phyloP scores from a whole-genome alignment of 2,113 vertebrate species.

The Pygoscelis adeliae region DNA sequence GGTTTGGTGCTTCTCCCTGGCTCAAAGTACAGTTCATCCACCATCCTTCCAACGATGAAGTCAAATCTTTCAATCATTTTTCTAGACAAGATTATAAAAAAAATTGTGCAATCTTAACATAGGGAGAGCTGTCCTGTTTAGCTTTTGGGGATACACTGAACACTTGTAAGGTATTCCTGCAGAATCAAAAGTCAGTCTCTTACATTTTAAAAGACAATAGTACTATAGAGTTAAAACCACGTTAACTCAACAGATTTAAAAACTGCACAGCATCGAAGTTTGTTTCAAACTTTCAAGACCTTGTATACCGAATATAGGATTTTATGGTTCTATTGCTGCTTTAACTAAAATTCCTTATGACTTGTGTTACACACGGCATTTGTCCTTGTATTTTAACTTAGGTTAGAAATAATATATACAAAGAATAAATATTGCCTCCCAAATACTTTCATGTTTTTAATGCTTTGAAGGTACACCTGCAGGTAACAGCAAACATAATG shows the following conservation, averaged over 20 bases:
- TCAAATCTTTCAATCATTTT: not conserved
- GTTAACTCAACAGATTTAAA: not conserved
- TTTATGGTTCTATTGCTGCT: not conserved
- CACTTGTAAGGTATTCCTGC: not conserved
- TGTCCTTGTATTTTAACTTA: not conserved
- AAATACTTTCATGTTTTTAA: not conserved
- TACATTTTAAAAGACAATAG: not conserved
- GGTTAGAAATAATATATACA: not conserved
- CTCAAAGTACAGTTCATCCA: not conserved
- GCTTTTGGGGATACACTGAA: not conserved
- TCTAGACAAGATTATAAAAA: not conserved
- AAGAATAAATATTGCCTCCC: not conserved
- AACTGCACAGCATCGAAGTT: not conserved
- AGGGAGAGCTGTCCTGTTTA: not conserved
- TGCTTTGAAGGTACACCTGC: not conserved
- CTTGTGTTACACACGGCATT: not conserved
- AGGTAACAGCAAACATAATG: not conserved
- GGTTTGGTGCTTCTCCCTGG: not conserved
- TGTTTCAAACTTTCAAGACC: not conserved
- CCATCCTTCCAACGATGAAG: not conserved
- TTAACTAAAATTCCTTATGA: not conserved
- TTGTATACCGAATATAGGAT: not conserved
- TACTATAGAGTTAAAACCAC: not conserved
- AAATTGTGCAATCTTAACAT: not conserved
- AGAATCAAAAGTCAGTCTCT: not conserved